These are phyloP conservation scores for Sepiola atlantica DNA, from an alignment of 2,888 invertebrate genomes.

Conservation along the genomic window DNA sequence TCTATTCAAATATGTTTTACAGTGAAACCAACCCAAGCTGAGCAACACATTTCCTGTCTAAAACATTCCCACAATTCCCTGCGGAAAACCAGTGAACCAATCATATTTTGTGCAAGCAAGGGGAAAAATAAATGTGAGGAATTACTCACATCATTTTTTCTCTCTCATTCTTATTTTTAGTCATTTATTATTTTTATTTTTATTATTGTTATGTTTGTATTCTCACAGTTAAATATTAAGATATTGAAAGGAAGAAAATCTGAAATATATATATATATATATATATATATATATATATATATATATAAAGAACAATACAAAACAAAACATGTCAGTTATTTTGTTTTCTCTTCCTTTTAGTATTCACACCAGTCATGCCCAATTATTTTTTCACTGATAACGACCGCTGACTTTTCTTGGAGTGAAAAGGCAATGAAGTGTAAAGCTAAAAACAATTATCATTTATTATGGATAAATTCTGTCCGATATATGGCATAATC, in stretches of 20 bases:
- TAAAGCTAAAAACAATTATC: too few relatives aligned
- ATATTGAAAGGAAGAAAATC: background rate
- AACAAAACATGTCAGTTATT: too few relatives aligned
- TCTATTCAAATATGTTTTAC: background rate
- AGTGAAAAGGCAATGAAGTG: too few relatives aligned
- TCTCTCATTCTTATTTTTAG: background rate
- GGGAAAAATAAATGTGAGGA: background rate
- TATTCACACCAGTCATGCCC: too few relatives aligned
- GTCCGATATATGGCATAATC: too few relatives aligned
- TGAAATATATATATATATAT: too few relatives aligned
- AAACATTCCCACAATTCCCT: background rate
- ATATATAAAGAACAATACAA: too few relatives aligned
- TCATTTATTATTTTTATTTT: background rate
- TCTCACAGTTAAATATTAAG: background rate
- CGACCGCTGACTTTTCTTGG: too few relatives aligned
- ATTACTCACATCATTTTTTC: background rate
- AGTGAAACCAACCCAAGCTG: background rate
- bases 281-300: too few relatives aligned
- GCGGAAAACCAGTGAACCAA: background rate
- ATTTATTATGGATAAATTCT: too few relatives aligned
- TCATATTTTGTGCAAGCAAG: background rate
- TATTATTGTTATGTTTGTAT: background rate
- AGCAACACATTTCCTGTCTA: conserved; percentile 4
- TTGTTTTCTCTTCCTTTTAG: too few relatives aligned
- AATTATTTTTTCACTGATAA: too few relatives aligned